These are phyloP conservation scores for Odontothrips loti DNA, from an alignment of 2,888 invertebrate species.

Conservation along the genomic window DNA sequence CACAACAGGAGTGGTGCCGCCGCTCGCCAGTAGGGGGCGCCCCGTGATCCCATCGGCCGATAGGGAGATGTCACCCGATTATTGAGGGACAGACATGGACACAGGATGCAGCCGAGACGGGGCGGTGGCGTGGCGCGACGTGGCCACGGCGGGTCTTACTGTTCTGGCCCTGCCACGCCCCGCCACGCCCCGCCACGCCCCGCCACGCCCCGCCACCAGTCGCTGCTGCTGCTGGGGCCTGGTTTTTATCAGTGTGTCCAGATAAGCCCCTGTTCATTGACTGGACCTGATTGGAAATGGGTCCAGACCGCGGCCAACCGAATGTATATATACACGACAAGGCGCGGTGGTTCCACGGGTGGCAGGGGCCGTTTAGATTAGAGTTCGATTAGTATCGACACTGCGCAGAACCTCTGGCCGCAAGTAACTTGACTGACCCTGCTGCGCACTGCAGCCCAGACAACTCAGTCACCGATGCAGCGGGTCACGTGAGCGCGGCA, in stretches of 20 bases:
- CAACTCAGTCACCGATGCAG: no score
- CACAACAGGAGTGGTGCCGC: no score
- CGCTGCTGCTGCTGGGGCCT: not conserved
- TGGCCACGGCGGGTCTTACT: not conserved
- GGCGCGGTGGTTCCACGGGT: no score
- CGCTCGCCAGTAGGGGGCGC: no score
- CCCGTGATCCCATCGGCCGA: not conserved
- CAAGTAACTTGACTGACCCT: no score
- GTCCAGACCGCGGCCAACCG: no score
- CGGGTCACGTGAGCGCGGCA: not conserved
- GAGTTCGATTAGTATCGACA: no score
- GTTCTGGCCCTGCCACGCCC: not conserved
- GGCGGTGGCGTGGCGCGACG: not conserved
- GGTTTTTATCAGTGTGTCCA: not conserved
- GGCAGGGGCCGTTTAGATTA: no score
- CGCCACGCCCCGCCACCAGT: not conserved
- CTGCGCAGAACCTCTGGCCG: no score
- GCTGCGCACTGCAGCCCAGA: no score
- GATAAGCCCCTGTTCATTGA: slow-evolving; percentile 1
- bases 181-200: not conserved
- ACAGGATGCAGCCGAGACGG: slow-evolving; percentile 14
- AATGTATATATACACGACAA: no score
- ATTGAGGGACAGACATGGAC: slow-evolving; percentile 12
- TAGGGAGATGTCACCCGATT: slow-evolving; percentile 15
- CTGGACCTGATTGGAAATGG: not conserved